Evolutionary conservation across 2,888 invertebrate genomes (phyloP).

Genomic region (Trichopria drosophilae): DNA sequence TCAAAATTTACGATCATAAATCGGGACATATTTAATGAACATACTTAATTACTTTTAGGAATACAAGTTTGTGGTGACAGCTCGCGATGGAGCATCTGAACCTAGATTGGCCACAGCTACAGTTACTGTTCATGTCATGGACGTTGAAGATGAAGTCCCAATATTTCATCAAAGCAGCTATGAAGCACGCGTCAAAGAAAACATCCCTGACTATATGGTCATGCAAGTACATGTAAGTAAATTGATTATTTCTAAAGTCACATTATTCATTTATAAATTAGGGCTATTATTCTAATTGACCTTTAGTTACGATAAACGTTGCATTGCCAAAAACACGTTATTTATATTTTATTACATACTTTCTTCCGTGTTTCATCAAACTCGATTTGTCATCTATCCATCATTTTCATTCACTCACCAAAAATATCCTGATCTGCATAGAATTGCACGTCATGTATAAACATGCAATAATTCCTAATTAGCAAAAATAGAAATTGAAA

Average conservation of each 20-base stretch:
- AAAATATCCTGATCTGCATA: too few relatives aligned
- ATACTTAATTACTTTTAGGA: conserved; percentile 63
- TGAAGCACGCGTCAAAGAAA: conserved; percentile 82
- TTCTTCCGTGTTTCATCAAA: too few relatives aligned
- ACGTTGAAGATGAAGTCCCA: conserved; percentile 82
- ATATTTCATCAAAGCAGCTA: conserved; percentile 74
- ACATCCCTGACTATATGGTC: conserved; percentile 76
- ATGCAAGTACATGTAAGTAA: conserved; percentile 72
- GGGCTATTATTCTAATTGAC: too few relatives aligned
- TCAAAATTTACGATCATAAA: too few relatives aligned
- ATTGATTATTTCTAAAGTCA: too few relatives aligned
- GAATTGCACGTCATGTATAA: conserved; percentile 3
- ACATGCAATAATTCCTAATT: conserved; percentile 10
- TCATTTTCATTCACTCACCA: too few relatives aligned
- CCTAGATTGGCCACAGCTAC: conserved; percentile 84
- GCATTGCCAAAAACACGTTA: too few relatives aligned
- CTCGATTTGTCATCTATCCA: too few relatives aligned
- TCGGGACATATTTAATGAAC: too few relatives aligned
- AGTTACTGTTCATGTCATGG: conserved; percentile 78
- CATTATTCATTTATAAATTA: too few relatives aligned
- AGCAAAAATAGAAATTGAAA: background rate
- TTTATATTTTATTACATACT: too few relatives aligned
- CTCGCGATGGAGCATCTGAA: conserved; percentile 84
- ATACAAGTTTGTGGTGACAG: conserved; percentile 83
- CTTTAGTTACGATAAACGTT: too few relatives aligned